A percentile compares a stretch with the other conserved stretches of the same genome.
These are phyloP conservation scores for Spondyliosoma cantharus DNA, from an alignment of 2,797 vertebrate species.

Conservation along the genomic window DNA sequence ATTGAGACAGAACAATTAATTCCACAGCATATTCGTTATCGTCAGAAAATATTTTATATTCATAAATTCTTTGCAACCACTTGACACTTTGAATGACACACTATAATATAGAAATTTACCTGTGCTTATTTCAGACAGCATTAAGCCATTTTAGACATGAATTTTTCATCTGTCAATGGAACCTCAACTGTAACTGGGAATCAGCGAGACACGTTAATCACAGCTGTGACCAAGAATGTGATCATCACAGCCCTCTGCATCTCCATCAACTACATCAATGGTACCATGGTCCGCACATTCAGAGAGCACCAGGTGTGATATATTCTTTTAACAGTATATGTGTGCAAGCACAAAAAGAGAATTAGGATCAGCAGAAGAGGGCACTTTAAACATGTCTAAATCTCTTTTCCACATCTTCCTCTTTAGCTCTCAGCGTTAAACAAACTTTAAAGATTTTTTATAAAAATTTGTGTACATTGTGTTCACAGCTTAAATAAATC, in stretches of 20 bases:
- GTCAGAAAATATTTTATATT: neutral
- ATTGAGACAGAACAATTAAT: neutral
- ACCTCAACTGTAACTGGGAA: fast-evolving
- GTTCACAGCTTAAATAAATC: too few relatives aligned
- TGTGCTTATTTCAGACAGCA: conserved; percentile 4
- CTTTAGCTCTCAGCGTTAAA: neutral
- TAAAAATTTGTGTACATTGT: too few relatives aligned
- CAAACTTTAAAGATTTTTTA: too few relatives aligned
- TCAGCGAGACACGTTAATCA: conserved; percentile 35
- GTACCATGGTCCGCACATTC: conserved; percentile 72
- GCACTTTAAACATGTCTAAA: neutral
- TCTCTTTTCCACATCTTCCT: neutral
- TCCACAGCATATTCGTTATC: neutral
- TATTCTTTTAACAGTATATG: neutral
- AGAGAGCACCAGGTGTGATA: conserved; percentile 63
- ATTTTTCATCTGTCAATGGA: conserved; percentile 30
- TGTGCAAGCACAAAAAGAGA: neutral
- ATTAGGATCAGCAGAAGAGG: neutral
- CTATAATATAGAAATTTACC: fast-evolving
- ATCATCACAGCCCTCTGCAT: conserved; percentile 68
- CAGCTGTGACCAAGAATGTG: conserved; percentile 71
- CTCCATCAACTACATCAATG: conserved; percentile 77
- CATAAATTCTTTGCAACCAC: neutral
- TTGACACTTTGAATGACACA: neutral
- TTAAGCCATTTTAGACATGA: conserved; percentile 31